phyloP scores from a whole-genome alignment of 2,113 vertebrate species.

The Plotosus lineatus region DNA sequence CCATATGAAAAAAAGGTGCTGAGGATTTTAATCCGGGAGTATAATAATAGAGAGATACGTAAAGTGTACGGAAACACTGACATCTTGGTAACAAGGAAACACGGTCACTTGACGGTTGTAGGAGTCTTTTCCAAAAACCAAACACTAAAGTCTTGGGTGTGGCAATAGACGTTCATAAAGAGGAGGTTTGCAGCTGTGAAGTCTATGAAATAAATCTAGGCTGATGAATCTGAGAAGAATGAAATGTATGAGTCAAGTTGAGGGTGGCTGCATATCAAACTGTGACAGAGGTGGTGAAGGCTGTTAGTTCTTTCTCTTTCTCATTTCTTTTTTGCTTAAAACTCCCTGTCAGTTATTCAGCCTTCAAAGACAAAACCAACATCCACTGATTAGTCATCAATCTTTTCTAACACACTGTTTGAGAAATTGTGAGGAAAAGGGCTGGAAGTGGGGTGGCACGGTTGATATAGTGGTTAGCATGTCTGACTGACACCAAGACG shows the following conservation, averaged over 20 bases:
- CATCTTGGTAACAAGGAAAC: background rate
- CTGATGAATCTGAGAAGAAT: slow-evolving; percentile 14
- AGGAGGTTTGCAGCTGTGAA: background rate
- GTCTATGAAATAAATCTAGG: background rate
- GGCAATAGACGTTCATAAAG: background rate
- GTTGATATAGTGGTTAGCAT: no score
- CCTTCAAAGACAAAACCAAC: background rate
- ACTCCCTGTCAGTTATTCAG: background rate
- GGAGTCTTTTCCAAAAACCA: background rate
- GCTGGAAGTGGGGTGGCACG: no score
- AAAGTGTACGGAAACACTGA: background rate
- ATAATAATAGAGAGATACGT: background rate
- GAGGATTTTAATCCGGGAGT: background rate
- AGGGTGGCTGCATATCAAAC: background rate
- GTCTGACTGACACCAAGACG: no score
- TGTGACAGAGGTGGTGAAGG: background rate
- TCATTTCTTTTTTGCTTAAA: background rate
- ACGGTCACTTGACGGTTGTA: background rate
- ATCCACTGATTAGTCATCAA: slow-evolving; percentile 14
- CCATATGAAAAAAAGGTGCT: background rate
- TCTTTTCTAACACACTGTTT: background rate
- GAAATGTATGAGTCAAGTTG: background rate
- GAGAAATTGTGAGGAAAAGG: background rate
- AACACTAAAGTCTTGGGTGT: background rate
- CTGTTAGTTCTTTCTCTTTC: background rate